Conservation (phyloP, 1,140 invertebrate species). For the Drosophila kepulauana region DNA sequence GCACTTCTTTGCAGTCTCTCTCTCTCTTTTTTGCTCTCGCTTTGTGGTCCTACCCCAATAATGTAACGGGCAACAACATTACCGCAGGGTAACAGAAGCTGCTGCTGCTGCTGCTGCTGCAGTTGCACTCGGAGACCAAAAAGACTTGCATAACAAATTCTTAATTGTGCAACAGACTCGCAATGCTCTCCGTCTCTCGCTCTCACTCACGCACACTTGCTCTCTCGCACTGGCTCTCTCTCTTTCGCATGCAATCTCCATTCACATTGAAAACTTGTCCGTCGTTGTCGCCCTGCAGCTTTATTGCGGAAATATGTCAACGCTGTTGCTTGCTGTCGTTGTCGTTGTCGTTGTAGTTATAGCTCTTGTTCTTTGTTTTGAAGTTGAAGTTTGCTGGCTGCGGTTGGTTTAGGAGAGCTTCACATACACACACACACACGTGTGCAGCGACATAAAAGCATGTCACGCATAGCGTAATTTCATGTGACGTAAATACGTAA, state of each 20-base stretch:
- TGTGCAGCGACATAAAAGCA: constrained; percentile 66
- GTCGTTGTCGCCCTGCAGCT: constrained; percentile 63
- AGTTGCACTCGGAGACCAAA: constrained; percentile 40
- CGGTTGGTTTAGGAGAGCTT: constrained; percentile 69
- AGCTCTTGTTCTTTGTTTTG: constrained; percentile 45
- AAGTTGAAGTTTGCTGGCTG: constrained; percentile 73
- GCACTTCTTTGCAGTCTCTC: constrained; percentile 1
- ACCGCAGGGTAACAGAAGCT: constrained; percentile 55
- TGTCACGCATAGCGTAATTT: constrained; percentile 79
- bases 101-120: constrained; percentile 54
- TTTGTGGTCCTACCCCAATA: constrained; percentile 71
- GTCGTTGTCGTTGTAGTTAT: constrained; percentile 3
- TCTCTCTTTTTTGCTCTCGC: neutral
- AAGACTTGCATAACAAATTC: constrained; percentile 80
- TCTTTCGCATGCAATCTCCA: constrained; percentile 17
- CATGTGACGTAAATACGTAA: constrained; percentile 82
- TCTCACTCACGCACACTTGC: constrained; percentile 10
- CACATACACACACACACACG: constrained; percentile 41
- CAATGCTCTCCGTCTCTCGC: constrained; percentile 25
- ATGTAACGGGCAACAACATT: constrained; percentile 60
- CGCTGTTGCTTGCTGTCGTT: constrained; percentile 43
- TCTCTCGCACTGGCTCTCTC: constrained; percentile 14
- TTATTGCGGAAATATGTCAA: constrained; percentile 81
- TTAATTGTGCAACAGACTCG: constrained; percentile 74
- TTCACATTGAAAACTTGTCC: constrained; percentile 73